These are phyloP conservation scores for Strigamia transsilvanica DNA, from an alignment of 2,888 invertebrate species.

Conservation along the genomic window DNA sequence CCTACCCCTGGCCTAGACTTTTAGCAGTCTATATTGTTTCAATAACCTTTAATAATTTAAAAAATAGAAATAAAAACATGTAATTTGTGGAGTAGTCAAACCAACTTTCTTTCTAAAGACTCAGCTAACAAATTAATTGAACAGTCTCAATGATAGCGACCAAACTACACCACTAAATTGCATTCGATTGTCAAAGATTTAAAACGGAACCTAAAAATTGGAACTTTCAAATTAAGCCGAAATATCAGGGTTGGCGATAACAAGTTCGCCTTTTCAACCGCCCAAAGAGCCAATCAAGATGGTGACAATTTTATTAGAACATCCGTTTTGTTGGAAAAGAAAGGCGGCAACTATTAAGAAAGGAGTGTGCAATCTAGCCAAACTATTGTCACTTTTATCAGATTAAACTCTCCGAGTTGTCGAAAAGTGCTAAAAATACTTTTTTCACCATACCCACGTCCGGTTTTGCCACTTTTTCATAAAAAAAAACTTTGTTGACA, in stretches of 20 bases:
- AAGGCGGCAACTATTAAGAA: slow-evolving; percentile 20
- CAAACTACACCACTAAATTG: neutral
- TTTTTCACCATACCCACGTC: no score
- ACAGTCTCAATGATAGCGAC: no score
- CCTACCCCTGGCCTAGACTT: no score
- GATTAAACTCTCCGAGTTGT: neutral
- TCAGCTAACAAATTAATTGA: no score
- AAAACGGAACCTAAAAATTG: neutral
- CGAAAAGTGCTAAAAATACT: slow-evolving; percentile 2
- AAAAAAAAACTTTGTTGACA: no score
- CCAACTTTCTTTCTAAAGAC: no score
- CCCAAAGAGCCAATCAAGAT: neutral
- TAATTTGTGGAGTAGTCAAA: no score
- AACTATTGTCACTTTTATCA: neutral
- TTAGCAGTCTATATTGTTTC: no score
- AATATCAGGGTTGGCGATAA: neutral
- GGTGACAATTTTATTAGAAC: slow-evolving; percentile 14
- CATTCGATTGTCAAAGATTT: neutral
- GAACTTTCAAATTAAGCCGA: neutral
- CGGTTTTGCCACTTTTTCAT: no score
- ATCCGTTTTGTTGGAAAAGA: slow-evolving; percentile 7
- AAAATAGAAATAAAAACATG: no score
- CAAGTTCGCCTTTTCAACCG: neutral
- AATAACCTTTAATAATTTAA: no score
- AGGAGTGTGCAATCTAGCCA: slow-evolving; percentile 20